A percentile compares a stretch with the other conserved stretches of the same genome.
phyloP scores from a whole-genome alignment of 2,113 vertebrate species.

The Eptesicus fuscus region DNA sequence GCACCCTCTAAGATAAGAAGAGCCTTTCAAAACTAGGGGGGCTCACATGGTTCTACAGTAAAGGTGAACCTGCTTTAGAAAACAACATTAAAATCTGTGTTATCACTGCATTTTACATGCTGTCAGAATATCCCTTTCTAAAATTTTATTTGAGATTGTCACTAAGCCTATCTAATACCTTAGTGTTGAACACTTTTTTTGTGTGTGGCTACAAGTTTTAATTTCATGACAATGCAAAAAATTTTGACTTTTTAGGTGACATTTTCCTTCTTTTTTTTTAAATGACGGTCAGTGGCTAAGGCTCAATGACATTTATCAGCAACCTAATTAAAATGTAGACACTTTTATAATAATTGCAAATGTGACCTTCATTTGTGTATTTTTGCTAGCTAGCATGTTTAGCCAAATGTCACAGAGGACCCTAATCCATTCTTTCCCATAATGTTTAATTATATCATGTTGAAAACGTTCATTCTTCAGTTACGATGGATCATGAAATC shows the following conservation, averaged over 20 bases:
- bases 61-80: not conserved
- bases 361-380: conserved; percentile 86
- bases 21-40: not conserved
- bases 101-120: not conserved
- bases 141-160: not conserved
- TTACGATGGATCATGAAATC: conserved; percentile 30
- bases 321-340: conserved; percentile 83
- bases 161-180: not conserved
- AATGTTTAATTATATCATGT: conserved; percentile 77
- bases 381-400: conserved; percentile 79
- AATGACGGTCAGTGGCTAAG: conserved; percentile 77
- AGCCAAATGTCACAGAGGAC: conserved; percentile 84
- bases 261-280: conserved; percentile 68
- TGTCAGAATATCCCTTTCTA: not conserved
- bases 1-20: not conserved
- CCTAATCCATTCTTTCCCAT: conserved; percentile 67
- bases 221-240: conserved; percentile 48
- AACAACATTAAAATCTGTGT: not conserved
- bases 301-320: conserved; percentile 85
- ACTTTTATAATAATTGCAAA: conserved; percentile 87
- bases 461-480: conserved; percentile 56
- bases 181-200: not conserved
- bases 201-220: conserved; percentile 35
- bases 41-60: not conserved
- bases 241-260: conserved; percentile 33